A percentile compares a stretch with the other conserved stretches of the same genome.
Conservation (phyloP, 2,888 invertebrate species). For the Sphaeridia pumilis region DNA sequence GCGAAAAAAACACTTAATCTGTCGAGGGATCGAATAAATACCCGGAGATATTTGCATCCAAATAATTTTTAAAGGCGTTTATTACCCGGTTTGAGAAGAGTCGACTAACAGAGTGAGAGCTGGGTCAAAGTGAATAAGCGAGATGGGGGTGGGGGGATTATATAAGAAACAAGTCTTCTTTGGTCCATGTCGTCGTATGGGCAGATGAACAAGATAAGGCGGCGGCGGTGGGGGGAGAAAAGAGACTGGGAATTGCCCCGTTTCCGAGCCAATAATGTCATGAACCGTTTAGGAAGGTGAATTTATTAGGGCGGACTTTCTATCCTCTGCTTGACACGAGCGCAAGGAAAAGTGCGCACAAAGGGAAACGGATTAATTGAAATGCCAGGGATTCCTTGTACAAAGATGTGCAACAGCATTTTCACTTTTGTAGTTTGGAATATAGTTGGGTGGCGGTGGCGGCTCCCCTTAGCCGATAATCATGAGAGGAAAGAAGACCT, state of each 20-base stretch:
- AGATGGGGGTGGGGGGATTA: constrained; percentile 6
- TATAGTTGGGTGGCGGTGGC: too few relatives aligned
- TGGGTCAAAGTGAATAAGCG: too few relatives aligned
- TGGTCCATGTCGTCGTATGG: neutral
- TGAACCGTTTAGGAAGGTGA: constrained; percentile 29
- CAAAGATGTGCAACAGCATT: constrained; percentile 25
- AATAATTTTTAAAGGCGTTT: too few relatives aligned
- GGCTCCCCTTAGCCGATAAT: too few relatives aligned
- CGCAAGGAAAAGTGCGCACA: constrained; percentile 27
- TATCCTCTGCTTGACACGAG: constrained; percentile 18
- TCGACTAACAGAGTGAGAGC: too few relatives aligned
- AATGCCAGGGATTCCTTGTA: constrained; percentile 37
- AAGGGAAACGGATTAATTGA: constrained; percentile 37
- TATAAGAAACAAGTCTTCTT: neutral
- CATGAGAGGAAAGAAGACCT: too few relatives aligned
- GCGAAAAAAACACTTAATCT: constrained; percentile 20
- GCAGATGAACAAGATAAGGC: neutral
- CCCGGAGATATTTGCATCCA: too few relatives aligned
- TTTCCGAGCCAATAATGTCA: constrained; percentile 29
- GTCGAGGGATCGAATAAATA: constrained; percentile 23
- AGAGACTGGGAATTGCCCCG: constrained; percentile 20
- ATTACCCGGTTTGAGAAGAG: too few relatives aligned
- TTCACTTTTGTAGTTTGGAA: too few relatives aligned
- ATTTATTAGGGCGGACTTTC: constrained; percentile 27
- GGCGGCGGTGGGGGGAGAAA: constrained; percentile 8